These are phyloP conservation scores for Diplolepis rosae DNA, from an alignment of 2,888 invertebrate genomes.

Conservation along the genomic window DNA sequence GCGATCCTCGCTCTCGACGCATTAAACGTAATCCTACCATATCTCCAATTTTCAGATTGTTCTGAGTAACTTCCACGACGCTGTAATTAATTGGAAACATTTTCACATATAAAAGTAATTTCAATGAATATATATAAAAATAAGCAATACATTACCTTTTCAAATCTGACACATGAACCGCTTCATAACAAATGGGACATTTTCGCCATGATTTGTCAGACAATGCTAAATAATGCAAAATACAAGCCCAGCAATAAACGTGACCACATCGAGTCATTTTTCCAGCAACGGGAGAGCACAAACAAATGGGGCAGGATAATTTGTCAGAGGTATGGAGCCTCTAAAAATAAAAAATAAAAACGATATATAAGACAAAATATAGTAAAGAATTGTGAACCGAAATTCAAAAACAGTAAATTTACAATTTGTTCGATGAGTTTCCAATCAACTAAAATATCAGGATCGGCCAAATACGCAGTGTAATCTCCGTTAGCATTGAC, in stretches of 20 bases:
- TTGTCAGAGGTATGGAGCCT: constrained; percentile 80
- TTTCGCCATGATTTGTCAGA: constrained; percentile 88
- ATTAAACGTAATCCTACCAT: constrained; percentile 87
- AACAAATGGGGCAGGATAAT: constrained; percentile 93
- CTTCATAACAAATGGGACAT: constrained; percentile 95
- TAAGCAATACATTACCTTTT: constrained; percentile 79
- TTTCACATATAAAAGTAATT: neutral
- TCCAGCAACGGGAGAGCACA: constrained; percentile 89
- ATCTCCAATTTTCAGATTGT: constrained; percentile 78
- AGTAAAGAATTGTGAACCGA: constrained; percentile 23
- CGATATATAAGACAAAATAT: constrained; percentile 7
- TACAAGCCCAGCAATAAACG: constrained; percentile 96
- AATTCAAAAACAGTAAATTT: constrained; percentile 81
- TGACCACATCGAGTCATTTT: constrained; percentile 97
- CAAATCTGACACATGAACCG: constrained; percentile 86
- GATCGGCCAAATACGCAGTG: constrained; percentile 84
- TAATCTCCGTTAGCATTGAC: constrained; percentile 89
- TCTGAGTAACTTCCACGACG: constrained; percentile 77
- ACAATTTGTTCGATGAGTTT: constrained; percentile 94
- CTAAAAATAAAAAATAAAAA: constrained; percentile 65
- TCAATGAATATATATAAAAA: neutral
- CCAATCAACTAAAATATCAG: constrained; percentile 94
- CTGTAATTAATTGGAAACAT: constrained; percentile 70
- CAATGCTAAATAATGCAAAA: constrained; percentile 91
- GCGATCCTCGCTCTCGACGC: constrained; percentile 83